Conservation (phyloP, 2,888 invertebrate species). For the Druceiella hillmani region DNA sequence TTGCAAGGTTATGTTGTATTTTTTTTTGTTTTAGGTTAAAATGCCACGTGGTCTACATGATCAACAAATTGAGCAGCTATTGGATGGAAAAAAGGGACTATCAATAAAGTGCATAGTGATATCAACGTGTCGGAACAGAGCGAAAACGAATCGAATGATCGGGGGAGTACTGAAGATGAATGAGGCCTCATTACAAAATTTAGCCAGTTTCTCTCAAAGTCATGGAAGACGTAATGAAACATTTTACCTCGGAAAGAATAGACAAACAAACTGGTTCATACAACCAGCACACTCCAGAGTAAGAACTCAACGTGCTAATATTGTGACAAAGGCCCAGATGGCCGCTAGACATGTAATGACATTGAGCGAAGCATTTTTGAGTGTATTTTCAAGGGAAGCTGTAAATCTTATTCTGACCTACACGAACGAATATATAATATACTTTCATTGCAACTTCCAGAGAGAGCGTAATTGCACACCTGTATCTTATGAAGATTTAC, state of each 20-base stretch:
- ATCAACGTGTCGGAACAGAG: constrained; percentile 4
- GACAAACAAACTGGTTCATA: too few relatives aligned
- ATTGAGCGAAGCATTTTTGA: background rate
- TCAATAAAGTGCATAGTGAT: too few relatives aligned
- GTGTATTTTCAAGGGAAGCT: constrained; percentile 9
- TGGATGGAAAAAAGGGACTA: too few relatives aligned
- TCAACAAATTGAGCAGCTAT: too few relatives aligned
- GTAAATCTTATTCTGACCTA: constrained; percentile 8
- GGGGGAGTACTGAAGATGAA: constrained; percentile 8
- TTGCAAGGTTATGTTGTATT: too few relatives aligned
- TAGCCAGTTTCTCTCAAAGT: too few relatives aligned
- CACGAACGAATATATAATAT: constrained; percentile 6
- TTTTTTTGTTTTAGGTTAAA: too few relatives aligned
- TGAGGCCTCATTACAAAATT: too few relatives aligned
- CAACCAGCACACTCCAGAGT: too few relatives aligned
- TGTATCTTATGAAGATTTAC: constrained; percentile 9
- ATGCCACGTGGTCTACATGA: too few relatives aligned
- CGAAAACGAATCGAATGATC: constrained; percentile 3
- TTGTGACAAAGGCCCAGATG: constrained; percentile 5
- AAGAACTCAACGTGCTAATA: constrained; percentile 6
- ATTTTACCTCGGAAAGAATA: too few relatives aligned
- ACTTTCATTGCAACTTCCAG: constrained; percentile 9
- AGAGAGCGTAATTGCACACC: constrained; percentile 11
- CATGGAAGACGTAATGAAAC: too few relatives aligned
- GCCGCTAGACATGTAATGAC: constrained; percentile 4